Conservation (phyloP, 2,113 vertebrate genomes). For the Petaurus breviceps region DNA sequence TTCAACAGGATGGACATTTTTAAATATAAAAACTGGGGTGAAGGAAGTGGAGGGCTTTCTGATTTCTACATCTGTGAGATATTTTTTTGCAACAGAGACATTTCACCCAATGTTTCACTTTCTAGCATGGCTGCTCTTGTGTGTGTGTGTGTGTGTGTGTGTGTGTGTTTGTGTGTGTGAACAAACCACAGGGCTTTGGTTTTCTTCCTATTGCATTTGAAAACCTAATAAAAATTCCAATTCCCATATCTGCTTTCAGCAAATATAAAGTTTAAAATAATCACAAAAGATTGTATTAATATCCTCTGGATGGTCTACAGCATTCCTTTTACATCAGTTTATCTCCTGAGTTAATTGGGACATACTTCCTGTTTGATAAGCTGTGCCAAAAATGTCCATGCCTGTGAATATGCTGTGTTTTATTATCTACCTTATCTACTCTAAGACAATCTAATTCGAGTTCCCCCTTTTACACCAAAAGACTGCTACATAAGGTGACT, state of each 20-base stretch:
- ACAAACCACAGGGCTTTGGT: slow-evolving; percentile 56
- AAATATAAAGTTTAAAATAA: slow-evolving; percentile 75
- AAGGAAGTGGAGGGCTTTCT: not conserved
- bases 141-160: not conserved
- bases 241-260: slow-evolving; percentile 60
- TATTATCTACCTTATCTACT: slow-evolving; percentile 65
- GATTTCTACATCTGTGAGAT: slow-evolving; percentile 41
- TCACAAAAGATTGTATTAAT: slow-evolving; percentile 63
- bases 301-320: slow-evolving; percentile 47
- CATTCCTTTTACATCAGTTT: slow-evolving; percentile 63
- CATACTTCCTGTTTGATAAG: slow-evolving; percentile 67
- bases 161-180: not conserved
- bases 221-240: slow-evolving; percentile 70
- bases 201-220: slow-evolving; percentile 59
- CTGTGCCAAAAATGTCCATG: slow-evolving; percentile 42
- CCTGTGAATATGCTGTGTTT: slow-evolving; percentile 47
- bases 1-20: not conserved
- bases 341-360: slow-evolving; percentile 70
- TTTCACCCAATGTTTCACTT: slow-evolving; percentile 62
- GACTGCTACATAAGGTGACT: slow-evolving; percentile 5
- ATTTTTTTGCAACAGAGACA: slow-evolving; percentile 60
- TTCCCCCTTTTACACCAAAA: slow-evolving; percentile 44
- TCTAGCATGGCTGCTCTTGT: slow-evolving; percentile 30
- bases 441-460: slow-evolving; percentile 62
- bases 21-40: not conserved